Evolutionary conservation across 2,113 vertebrate species (phyloP).

Genomic region (Spea bombifrons): DNA sequence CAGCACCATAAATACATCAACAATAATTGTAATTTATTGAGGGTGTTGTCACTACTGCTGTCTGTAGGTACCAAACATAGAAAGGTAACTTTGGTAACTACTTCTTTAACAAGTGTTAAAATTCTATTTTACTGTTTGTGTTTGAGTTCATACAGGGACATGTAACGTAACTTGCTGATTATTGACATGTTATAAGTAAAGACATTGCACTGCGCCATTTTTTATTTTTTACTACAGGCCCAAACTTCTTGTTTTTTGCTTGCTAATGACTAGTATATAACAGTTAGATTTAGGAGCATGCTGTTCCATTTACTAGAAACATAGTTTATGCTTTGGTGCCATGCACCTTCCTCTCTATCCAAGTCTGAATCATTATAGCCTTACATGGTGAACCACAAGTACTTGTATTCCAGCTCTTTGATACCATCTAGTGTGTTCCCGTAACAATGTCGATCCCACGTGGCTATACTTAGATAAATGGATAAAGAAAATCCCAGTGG

Average conservation of each 20-base stretch:
- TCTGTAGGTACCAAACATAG: no score
- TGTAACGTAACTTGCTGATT: slow-evolving; percentile 7
- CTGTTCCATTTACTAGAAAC: not conserved
- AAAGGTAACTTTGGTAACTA: no score
- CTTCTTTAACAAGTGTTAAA: no score
- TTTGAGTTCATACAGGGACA: not conserved
- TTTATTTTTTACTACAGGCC: not conserved
- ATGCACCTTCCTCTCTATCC: not conserved
- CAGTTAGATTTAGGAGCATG: not conserved
- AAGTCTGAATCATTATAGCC: slow-evolving; percentile 5
- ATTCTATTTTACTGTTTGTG: not conserved
- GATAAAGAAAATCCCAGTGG: not conserved
- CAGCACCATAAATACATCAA: no score
- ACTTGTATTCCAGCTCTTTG: not conserved
- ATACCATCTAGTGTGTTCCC: not conserved
- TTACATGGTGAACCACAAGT: slow-evolving; percentile 3
- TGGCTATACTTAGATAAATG: slow-evolving; percentile 10
- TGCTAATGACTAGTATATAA: slow-evolving; percentile 3
- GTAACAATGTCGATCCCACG: not conserved
- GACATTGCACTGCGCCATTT: not conserved
- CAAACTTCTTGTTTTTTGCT: slow-evolving; percentile 11
- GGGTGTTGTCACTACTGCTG: no score
- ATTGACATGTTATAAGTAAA: not conserved
- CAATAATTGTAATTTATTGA: no score
- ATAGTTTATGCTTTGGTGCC: not conserved